These are phyloP conservation scores for Heliconius himera DNA, from an alignment of 1,140 invertebrate genomes.

Conservation along the genomic window DNA sequence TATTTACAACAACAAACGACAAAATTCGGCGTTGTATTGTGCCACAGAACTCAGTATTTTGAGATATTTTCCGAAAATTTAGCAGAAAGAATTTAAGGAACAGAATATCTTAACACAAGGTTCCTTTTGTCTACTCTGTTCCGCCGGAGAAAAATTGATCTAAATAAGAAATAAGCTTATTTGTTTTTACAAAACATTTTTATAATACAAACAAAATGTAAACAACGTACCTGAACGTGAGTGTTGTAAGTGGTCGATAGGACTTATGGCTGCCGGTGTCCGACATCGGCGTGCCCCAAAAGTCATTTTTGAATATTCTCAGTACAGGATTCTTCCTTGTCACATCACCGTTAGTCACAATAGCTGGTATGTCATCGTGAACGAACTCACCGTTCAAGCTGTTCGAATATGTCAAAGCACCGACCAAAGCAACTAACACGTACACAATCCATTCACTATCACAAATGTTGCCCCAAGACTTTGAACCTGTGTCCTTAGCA, in stretches of 20 bases:
- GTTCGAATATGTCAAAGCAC: conserved; percentile 89
- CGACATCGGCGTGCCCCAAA: conserved; percentile 95
- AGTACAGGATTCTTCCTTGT: conserved; percentile 85
- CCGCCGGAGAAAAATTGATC: no score
- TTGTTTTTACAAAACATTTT: not conserved
- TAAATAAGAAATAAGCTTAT: no score
- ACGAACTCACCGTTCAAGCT: conserved; percentile 92
- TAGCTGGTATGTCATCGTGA: conserved; percentile 94
- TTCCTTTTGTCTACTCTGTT: no score
- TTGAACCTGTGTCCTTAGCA: conserved; percentile 63
- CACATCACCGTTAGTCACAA: conserved; percentile 92
- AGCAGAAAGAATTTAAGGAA: no score
- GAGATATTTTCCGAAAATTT: no score
- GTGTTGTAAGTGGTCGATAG: conserved; percentile 90
- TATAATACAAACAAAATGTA: not conserved
- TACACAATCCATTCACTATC: conserved; percentile 80
- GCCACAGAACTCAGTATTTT: no score
- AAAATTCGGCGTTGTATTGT: no score
- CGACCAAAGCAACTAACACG: conserved; percentile 84
- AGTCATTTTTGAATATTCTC: conserved; percentile 91
- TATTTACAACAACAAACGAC: no score
- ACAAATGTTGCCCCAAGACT: conserved; percentile 59
- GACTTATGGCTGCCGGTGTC: conserved; percentile 92
- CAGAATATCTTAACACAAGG: no score
- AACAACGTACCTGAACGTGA: conserved; percentile 89